phyloP scores from a whole-genome alignment of 1,140 invertebrate species.

The Cydia strobilella region DNA sequence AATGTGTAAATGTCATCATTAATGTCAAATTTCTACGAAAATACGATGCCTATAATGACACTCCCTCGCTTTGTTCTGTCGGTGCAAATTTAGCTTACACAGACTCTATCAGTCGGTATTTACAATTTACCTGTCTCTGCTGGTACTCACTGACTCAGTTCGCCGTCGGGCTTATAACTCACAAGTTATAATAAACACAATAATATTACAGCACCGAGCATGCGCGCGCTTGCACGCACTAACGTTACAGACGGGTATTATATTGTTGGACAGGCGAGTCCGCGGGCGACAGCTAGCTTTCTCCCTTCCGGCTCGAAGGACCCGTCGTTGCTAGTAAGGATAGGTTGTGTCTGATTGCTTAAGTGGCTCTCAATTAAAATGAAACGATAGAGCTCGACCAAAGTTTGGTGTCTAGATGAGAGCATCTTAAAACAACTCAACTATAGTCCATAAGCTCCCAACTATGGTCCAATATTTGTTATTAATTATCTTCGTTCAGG shows the following conservation, averaged over 20 bases:
- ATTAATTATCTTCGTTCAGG: too few species aligned
- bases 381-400: neutral
- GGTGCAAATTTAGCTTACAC: too few species aligned
- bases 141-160: neutral
- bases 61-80: too few species aligned
- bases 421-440: too few species aligned
- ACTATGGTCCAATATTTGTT: too few species aligned
- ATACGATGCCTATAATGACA: too few species aligned
- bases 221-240: constrained; percentile 21
- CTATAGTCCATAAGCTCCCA: too few species aligned
- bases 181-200: constrained; percentile 10
- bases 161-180: neutral
- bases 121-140: neutral
- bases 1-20: too few species aligned
- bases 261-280: neutral
- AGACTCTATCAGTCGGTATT: too few species aligned
- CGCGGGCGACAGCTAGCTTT: constrained; percentile 15
- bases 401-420: too few species aligned
- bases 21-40: too few species aligned
- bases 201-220: constrained; percentile 1
- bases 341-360: constrained; percentile 23
- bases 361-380: constrained; percentile 5
- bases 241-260: neutral
- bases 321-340: constrained; percentile 16
- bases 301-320: constrained; percentile 8